These are phyloP conservation scores for Bombus cullumanus DNA, from an alignment of 1,140 invertebrate genomes.

Conservation along the genomic window DNA sequence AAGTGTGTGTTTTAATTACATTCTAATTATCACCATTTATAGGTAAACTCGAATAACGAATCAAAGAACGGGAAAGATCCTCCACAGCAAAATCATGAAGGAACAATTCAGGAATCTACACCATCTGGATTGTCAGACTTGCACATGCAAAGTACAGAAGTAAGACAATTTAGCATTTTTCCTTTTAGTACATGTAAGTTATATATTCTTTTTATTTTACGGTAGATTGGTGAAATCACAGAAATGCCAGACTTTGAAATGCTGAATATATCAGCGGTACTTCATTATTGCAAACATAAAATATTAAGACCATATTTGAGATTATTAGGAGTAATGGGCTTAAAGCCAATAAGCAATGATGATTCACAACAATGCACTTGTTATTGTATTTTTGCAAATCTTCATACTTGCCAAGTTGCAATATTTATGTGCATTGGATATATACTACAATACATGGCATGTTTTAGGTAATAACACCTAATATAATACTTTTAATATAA, in stretches of 20 bases:
- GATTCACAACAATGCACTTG: conserved; percentile 81
- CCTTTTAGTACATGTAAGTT: not conserved
- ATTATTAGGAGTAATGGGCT: conserved; percentile 88
- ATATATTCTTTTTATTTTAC: not conserved
- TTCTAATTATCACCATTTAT: conserved; percentile 30
- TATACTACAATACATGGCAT: conserved; percentile 89
- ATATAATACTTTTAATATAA: not conserved
- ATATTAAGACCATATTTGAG: conserved; percentile 89
- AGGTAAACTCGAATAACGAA: conserved; percentile 71
- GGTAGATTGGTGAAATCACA: conserved; percentile 86
- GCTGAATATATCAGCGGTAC: conserved; percentile 87
- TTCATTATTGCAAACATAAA: conserved; percentile 91
- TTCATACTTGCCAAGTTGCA: conserved; percentile 87
- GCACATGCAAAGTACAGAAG: conserved; percentile 79
- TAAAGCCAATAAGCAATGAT: conserved; percentile 87
- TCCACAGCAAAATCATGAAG: conserved; percentile 65
- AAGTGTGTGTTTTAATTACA: not conserved
- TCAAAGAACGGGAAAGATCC: conserved; percentile 73
- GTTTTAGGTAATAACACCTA: conserved; percentile 85
- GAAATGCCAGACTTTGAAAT: conserved; percentile 86
- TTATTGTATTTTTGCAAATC: conserved; percentile 85
- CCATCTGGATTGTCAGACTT: conserved; percentile 77
- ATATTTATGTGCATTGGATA: conserved; percentile 88
- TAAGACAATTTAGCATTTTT: conserved; percentile 59
- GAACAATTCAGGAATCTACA: conserved; percentile 67